Evolutionary conservation across 2,113 vertebrate species (phyloP), one percentile per base, ranked within the genome.

Genomic region (Etia nguti): DNA sequence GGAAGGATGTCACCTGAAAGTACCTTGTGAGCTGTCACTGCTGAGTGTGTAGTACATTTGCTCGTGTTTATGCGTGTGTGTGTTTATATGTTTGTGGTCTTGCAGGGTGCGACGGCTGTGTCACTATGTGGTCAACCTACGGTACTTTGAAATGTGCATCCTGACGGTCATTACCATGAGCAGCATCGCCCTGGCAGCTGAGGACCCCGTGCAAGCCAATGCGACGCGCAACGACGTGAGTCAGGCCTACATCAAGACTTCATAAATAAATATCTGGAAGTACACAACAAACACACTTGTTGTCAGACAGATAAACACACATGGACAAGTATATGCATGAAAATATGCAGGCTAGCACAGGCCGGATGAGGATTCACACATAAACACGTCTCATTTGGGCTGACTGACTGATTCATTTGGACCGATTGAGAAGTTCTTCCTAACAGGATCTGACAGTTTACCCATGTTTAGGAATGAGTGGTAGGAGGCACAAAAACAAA

Each of bases 111-210:
- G 98, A 2, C 97, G 97, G 20, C 94, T 97, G 34, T 99, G 98
- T 94, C 98, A 99, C 91, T 99, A 98, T 91, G 96, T 99, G 0
- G 98, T 99, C 90, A 99, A 98, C 93, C 95, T 99, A 92, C 97
- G 97, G 73, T 98, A 99, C 92, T 99, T 99, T 0, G 98, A 99
- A 94, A 98, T 98, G 99, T 98, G 98, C 94, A 99, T 99, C 94
- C 97, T 99, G 3, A 93, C 97, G 18, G 98, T 99, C 82, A 99
- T 99, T 2, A 97, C 97, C 46, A 97, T 99, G 96, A 99, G 99
- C 95, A 99, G 99, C 96, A 98, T 99, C 0, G 98, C 98, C 18
- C 95, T 99, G 94, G 99, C 99, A 2, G 98, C 98, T 0, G 98
- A 99, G 89, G 98, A 99, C 83, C 98, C 99, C 0, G 98, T 99